Percentiles rank a stretch among this genome's conserved stretches.
Conservation (phyloP, 2,113 vertebrate genomes). For the Cyprinodon brontotheroides region DNA sequence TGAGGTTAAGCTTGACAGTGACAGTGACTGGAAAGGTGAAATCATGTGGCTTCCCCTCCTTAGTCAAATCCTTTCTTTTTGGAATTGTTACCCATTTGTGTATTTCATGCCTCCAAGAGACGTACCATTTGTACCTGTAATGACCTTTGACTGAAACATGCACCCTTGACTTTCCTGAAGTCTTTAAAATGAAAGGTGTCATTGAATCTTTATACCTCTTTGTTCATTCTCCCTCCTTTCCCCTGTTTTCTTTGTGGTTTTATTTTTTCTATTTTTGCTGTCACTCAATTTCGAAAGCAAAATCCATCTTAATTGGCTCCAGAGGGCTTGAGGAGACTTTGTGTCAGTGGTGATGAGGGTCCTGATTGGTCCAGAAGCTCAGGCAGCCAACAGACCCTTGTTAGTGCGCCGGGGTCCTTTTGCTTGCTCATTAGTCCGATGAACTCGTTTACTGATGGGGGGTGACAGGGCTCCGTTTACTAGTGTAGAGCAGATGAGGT, state of each 20-base stretch:
- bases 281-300: constrained; percentile 75
- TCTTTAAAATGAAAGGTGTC: not conserved
- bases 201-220: not conserved
- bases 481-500: constrained; percentile 41
- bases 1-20: not conserved
- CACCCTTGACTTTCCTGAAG: not conserved
- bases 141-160: constrained; percentile 4
- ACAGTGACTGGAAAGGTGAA: not conserved
- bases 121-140: not conserved
- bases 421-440: constrained; percentile 90
- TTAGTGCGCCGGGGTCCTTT: constrained; percentile 78
- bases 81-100: constrained; percentile 1
- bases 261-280: constrained; percentile 28
- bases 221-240: constrained; percentile 6
- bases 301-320: constrained; percentile 85
- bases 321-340: constrained; percentile 73
- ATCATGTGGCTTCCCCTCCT: constrained; percentile 1
- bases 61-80: constrained; percentile 50
- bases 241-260: not conserved
- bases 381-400: constrained; percentile 76
- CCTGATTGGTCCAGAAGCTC: constrained; percentile 84
- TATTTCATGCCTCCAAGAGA: not conserved
- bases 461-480: constrained; percentile 82
- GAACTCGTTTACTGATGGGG: constrained; percentile 88
- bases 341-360: constrained; percentile 81